phyloP scores from a whole-genome alignment of 2,113 vertebrate species.

The Grammomys dolichurus region DNA sequence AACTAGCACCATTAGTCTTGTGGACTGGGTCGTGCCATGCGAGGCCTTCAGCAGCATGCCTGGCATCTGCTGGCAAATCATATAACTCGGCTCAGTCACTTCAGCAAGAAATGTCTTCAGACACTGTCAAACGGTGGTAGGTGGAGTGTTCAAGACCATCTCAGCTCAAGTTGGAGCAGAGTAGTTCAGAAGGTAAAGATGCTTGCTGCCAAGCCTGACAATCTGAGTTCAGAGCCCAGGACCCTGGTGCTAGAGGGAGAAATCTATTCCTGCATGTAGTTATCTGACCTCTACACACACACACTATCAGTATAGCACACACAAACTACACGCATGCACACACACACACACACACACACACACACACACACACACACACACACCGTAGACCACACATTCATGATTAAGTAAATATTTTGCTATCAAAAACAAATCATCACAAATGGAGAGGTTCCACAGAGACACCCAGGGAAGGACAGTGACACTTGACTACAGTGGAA shows the following conservation, averaged over 20 bases:
- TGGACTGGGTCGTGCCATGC: not conserved
- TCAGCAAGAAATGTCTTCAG: not conserved
- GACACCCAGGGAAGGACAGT: not conserved
- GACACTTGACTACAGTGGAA: not conserved
- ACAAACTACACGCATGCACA: not conserved
- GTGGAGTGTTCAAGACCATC: not conserved
- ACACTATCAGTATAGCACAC: not conserved
- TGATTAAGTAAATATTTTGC: not conserved
- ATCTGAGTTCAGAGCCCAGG: not conserved
- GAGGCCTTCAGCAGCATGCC: not conserved
- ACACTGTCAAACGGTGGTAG: not conserved
- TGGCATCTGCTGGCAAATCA: not conserved
- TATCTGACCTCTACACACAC: not conserved
- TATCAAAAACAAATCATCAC: not conserved
- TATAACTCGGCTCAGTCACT: too few relatives aligned
- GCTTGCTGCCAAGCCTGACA: not conserved
- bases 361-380: not conserved
- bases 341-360: not conserved
- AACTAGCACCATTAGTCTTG: too few relatives aligned
- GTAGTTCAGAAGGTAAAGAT: too few relatives aligned
- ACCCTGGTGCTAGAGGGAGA: not conserved
- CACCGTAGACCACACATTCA: not conserved
- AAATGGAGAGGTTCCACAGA: not conserved
- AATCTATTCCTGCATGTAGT: too few relatives aligned
- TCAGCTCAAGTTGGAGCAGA: too few relatives aligned